Conservation (phyloP, 2,797 vertebrate species). For the Schizopygopsis malacanthus region DNA sequence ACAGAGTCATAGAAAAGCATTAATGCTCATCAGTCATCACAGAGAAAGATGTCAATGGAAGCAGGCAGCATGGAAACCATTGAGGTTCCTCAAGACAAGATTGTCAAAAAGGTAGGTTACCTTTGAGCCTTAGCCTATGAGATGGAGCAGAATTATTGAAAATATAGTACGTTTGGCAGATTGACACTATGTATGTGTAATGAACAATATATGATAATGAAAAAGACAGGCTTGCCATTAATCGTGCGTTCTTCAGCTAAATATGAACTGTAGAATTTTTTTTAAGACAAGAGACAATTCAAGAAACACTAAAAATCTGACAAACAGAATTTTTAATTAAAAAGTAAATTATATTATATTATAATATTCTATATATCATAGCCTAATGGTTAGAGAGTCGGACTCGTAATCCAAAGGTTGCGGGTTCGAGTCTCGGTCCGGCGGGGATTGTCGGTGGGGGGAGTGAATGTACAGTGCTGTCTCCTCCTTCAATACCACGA, state of each 20-base stretch:
- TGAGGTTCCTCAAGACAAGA: conserved; percentile 73
- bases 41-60: conserved; percentile 70
- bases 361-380: too few species aligned
- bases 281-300: background rate
- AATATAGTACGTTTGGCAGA: background rate
- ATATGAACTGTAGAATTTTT: background rate
- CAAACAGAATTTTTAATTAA: background rate
- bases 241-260: background rate
- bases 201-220: background rate
- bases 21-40: conserved; percentile 63
- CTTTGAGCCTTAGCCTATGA: background rate
- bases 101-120: conserved; percentile 77
- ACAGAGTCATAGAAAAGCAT: conserved; percentile 62
- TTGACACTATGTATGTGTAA: background rate
- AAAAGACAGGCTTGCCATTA: background rate
- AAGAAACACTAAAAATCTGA: background rate
- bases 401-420: too few species aligned
- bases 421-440: too few species aligned
- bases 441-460: too few species aligned
- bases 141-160: background rate
- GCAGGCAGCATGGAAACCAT: conserved; percentile 66
- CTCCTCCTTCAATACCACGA: too few species aligned
- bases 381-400: too few species aligned
- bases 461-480: too few species aligned
- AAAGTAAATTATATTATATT: background rate